Percentiles rank a stretch among this genome's conserved stretches.
phyloP scores from a whole-genome alignment of 1,140 invertebrate species.

The Lucilia sericata region DNA sequence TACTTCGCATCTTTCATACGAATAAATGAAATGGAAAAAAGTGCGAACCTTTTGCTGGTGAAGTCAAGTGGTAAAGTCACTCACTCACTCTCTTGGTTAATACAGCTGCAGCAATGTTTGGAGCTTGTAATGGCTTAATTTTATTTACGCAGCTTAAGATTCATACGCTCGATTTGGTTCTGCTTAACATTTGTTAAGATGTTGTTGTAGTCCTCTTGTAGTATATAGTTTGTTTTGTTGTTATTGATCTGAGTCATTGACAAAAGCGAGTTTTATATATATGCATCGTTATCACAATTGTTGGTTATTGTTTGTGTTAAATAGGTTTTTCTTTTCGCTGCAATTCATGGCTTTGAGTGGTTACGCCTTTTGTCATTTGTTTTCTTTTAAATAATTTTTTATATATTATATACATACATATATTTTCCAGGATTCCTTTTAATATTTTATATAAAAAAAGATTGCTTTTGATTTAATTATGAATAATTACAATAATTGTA shows the following conservation, averaged over 20 bases:
- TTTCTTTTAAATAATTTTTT: neutral
- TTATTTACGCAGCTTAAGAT: constrained; percentile 39
- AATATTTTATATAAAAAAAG: no score
- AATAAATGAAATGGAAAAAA: constrained; percentile 13
- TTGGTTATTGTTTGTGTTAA: neutral
- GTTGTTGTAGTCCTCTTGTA: neutral
- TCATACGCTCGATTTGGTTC: neutral
- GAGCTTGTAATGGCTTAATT: constrained; percentile 34
- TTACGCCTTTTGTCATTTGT: constrained; percentile 50
- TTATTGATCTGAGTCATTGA: neutral
- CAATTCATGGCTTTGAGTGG: constrained; percentile 44
- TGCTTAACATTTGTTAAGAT: neutral
- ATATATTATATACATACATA: neutral
- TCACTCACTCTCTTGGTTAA: neutral
- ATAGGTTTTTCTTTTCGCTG: constrained; percentile 1
- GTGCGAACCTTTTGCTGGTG: constrained; percentile 25
- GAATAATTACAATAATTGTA: neutral
- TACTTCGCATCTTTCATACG: constrained; percentile 4
- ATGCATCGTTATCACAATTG: constrained; percentile 12
- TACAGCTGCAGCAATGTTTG: neutral
- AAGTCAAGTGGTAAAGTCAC: constrained; percentile 24
- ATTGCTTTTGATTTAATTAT: neutral
- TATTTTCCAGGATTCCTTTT: neutral
- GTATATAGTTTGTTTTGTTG: neutral
- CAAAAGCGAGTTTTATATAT: constrained; percentile 12